Conservation (phyloP, 2,888 invertebrate species). For the Periphyllus acericola region DNA sequence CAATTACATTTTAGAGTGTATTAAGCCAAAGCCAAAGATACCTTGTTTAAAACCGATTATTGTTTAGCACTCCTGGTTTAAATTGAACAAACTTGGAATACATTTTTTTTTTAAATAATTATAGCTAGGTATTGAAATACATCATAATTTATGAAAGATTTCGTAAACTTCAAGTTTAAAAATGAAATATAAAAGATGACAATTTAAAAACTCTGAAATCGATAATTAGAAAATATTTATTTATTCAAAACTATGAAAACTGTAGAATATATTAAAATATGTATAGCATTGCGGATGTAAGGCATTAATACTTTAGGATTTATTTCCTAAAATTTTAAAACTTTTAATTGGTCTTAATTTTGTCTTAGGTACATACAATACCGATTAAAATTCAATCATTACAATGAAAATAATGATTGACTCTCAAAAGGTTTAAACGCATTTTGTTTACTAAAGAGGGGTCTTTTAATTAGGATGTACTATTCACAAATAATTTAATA, state of each 20-base stretch:
- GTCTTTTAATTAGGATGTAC: constrained; percentile 59
- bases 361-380: constrained; percentile 7
- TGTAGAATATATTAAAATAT: not conserved
- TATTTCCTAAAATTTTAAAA: not conserved
- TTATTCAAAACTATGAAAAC: not conserved
- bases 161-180: not conserved
- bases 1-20: too few relatives aligned
- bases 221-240: not conserved
- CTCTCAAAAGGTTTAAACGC: constrained; percentile 29
- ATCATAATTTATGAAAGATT: not conserved
- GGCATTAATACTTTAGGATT: not conserved
- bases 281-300: not conserved
- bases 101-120: too few relatives aligned
- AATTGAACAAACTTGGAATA: too few relatives aligned
- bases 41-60: too few relatives aligned
- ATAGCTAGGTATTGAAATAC: too few relatives aligned
- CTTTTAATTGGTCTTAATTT: constrained; percentile 9
- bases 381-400: constrained; percentile 16
- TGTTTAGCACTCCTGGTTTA: too few relatives aligned
- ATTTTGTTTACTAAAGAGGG: constrained; percentile 33
- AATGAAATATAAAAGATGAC: not conserved
- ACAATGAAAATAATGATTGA: constrained; percentile 17
- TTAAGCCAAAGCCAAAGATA: too few relatives aligned
- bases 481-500: constrained; percentile 55
- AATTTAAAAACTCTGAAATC: not conserved